A percentile compares a stretch with the other conserved stretches of the same genome.
Evolutionary conservation across 2,888 invertebrate species (phyloP).

Genomic region (Cataglyphis cursor): DNA sequence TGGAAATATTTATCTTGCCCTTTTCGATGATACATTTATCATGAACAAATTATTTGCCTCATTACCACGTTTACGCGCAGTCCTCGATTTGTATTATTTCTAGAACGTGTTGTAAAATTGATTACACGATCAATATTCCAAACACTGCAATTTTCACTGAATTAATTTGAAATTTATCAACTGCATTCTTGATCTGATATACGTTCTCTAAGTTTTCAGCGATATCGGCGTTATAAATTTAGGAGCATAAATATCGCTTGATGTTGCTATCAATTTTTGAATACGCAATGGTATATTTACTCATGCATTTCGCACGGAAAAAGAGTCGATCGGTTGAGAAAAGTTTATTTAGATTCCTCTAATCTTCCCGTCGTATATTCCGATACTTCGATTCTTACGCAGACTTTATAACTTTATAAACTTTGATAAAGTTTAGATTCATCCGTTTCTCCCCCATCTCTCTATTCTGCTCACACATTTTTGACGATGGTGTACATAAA

Average conservation of each 20-base stretch:
- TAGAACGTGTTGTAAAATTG: constrained; percentile 16
- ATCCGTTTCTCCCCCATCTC: constrained; percentile 34
- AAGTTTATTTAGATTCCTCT: background rate
- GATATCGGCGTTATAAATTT: background rate
- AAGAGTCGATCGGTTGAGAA: background rate
- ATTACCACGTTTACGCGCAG: background rate
- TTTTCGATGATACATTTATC: background rate
- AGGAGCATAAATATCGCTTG: background rate
- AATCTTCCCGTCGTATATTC: background rate
- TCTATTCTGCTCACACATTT: constrained; percentile 67
- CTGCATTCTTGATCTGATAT: constrained; percentile 19
- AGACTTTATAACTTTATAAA: background rate
- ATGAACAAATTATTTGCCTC: background rate
- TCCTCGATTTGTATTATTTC: constrained; percentile 4
- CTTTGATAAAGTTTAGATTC: constrained; percentile 58
- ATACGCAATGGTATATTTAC: background rate
- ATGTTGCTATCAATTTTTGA: background rate
- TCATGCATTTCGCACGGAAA: background rate
- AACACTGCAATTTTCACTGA: constrained; percentile 8
- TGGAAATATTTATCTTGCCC: background rate
- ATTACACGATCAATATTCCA: constrained; percentile 23
- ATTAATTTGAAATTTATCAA: constrained; percentile 36
- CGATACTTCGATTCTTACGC: background rate
- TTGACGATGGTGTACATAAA: constrained; percentile 51
- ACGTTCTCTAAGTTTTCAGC: background rate